Base-by-base conservation (phyloP, 2,113 vertebrate species). In the Mesoclemmys tuberculata region DNA sequence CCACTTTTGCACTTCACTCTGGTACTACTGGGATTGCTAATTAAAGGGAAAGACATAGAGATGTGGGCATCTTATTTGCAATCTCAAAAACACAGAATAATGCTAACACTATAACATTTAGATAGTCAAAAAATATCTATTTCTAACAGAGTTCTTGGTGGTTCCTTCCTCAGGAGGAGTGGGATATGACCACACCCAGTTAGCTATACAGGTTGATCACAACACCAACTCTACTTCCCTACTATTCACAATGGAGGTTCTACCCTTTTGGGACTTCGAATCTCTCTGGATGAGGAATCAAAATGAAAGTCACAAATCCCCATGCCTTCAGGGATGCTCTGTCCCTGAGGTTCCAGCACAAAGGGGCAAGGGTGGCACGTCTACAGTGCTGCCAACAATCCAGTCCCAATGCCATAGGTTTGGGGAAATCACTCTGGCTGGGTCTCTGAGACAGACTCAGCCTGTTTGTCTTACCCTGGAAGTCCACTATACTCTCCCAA, bases 61-160 rank as follows among this genome's bases (percentile, higher is more conserved):
- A 24, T 19, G 31, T 6, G 93, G 92, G 90, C 90, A 92, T 86
- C 78, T 94, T 94, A 94, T 94, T 95, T 97, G 44, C 85, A 95
- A 77, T 84, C 88, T 93, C 87, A 64, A 84, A 91, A 96, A 86
- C 29, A 14, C 8, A 0, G 7, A 22, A 49, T 29, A 89, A 31
- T 82, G 93, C 85, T 24, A 56, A 71, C 52, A 54, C 49, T 13
- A 49, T 3, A 89, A 48, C 56, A 77, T 89, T 94, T 74, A 82
- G 9, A 16, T 80, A 71, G 90, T 78, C 84, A 5, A 16, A 89
- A 80, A 74, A 64, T 49, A 29, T 49, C 48, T 64, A 64, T n/a
- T n/a, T n/a, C 31, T n/a, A 64, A 64, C 61, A 64, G 14, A n/a
- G 14, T n/a, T 6, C 61, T 64, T 64, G 61, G 61, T 19, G 2